These are phyloP conservation scores for human DNA, from an alignment of 2,113 vertebrate species.

Conservation along the genomic window DNA sequence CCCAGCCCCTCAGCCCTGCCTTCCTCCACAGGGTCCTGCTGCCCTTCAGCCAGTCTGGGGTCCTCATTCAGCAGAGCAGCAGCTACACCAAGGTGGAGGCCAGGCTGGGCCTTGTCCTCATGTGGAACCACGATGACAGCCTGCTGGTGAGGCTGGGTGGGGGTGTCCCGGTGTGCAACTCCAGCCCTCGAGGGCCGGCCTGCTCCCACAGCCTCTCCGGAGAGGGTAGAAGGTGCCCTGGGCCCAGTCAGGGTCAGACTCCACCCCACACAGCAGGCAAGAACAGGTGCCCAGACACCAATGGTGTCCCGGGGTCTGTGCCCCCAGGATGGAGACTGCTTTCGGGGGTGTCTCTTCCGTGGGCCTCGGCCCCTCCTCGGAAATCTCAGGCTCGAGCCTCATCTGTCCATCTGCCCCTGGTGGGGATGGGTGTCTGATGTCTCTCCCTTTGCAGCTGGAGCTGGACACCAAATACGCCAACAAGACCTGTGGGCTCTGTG, in stretches of 20 bases:
- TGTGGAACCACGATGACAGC: conserved; percentile 88
- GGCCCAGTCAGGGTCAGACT: accelerated
- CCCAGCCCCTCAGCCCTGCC: background rate
- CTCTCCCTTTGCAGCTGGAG: conserved; percentile 85
- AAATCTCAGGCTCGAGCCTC: background rate
- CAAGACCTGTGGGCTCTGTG: conserved; percentile 94
- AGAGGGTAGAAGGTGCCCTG: background rate
- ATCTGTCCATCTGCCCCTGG: background rate
- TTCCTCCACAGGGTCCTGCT: conserved; percentile 82
- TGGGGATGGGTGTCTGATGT: accelerated
- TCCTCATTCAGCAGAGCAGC: conserved; percentile 85
- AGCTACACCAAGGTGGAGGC: conserved; percentile 85
- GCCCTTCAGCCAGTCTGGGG: conserved; percentile 87
- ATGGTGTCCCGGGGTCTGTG: background rate
- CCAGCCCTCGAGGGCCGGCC: too few relatives aligned
- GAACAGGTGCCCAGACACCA: accelerated
- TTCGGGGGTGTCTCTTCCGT: background rate
- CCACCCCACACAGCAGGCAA: accelerated
- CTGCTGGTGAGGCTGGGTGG: conserved; percentile 82
- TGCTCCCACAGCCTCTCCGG: accelerated
- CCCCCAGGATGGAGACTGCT: background rate
- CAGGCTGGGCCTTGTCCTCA: conserved; percentile 87
- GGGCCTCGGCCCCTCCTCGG: background rate
- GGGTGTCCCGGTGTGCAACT: accelerated
- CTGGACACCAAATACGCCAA: conserved; percentile 89